Percentiles rank a stretch among this genome's conserved stretches.
phyloP scores from a whole-genome alignment of 2,888 invertebrate species.

The Ophioninae sp. region DNA sequence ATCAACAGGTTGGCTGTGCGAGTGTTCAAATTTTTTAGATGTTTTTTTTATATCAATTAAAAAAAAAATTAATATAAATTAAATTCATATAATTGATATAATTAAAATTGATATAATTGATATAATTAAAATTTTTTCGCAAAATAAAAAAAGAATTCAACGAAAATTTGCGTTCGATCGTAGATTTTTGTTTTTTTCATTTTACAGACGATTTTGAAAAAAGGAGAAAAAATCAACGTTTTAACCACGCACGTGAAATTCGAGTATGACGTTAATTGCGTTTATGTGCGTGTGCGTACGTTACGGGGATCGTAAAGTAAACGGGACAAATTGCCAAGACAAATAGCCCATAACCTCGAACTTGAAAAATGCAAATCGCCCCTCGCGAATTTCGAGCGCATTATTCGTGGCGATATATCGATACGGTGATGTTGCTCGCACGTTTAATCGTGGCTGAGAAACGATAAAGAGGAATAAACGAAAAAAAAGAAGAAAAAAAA shows the following conservation, averaged over 20 bases:
- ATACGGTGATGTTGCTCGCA: constrained; percentile 36
- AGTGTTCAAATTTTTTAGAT: no score
- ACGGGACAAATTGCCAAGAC: constrained; percentile 17
- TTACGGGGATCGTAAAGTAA: constrained; percentile 10
- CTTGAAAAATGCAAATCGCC: constrained; percentile 13
- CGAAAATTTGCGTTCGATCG: no score
- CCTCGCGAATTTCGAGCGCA: constrained; percentile 9
- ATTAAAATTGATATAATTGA: no score
- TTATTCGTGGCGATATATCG: constrained; percentile 28
- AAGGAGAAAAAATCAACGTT: not conserved
- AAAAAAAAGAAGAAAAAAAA: not conserved
- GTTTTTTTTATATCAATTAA: no score
- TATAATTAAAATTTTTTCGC: no score
- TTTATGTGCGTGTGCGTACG: not conserved
- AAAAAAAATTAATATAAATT: no score
- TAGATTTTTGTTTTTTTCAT: no score
- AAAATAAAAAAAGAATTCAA: no score
- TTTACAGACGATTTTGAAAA: no score
- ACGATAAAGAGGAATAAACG: not conserved
- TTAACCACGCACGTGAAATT: not conserved
- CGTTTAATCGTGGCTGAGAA: constrained; percentile 16
- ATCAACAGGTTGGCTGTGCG: no score
- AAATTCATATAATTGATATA: no score
- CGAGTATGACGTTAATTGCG: not conserved
- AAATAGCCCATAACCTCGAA: constrained; percentile 19